Base-by-base conservation (phyloP, 1,140 invertebrate species). In the Thereuonema tuberculata region DNA sequence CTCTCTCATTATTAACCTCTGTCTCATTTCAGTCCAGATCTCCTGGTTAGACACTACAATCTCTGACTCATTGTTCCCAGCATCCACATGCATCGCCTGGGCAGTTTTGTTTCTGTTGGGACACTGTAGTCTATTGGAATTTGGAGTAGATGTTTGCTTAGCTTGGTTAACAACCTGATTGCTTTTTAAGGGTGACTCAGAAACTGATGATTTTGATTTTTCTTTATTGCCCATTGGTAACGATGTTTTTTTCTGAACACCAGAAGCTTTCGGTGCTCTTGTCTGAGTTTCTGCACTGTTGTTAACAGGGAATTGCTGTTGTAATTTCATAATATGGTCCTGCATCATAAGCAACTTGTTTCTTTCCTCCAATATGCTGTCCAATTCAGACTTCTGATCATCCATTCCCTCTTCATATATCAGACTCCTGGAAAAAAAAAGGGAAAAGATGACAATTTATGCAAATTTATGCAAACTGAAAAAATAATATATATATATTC, bases 21-120 rank as follows among this genome's bases (percentile, higher is more conserved):
- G 67, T 57, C 70, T 64, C 72, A 74, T 73, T 52, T 71, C 70
- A 60, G 67, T 67, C 64, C 72, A 74, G 14, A 74, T 65, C 62
- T 74, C 72, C 62, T 73, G 71, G 66, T 74, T 74, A 15, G 72
- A 71, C 9, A 24, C 14, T 21, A 24, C 14, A 15, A 52, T 9
- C 21, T 52, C 49, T 9, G 37, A 43, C 9, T 43, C 37, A 9
- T n/a, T 9, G 37, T 43, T n/a, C 9, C n/a, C 37, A 43, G 9
- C 23, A 9, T 15, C 49, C 21, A 9, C 49, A 9, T 9, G 14
- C 12, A 52, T 52, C 49, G n/a, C n/a, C n/a, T n/a, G n/a, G n/a
- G n/a, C n/a, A n/a, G n/a, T n/a, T n/a, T n/a, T n/a, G n/a, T n/a
- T n/a, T n/a, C n/a, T n/a, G n/a, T n/a, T n/a, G n/a, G n/a, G n/a